These are phyloP conservation scores for Cyprinella venusta DNA, from an alignment of 2,797 vertebrate species.

Conservation along the genomic window DNA sequence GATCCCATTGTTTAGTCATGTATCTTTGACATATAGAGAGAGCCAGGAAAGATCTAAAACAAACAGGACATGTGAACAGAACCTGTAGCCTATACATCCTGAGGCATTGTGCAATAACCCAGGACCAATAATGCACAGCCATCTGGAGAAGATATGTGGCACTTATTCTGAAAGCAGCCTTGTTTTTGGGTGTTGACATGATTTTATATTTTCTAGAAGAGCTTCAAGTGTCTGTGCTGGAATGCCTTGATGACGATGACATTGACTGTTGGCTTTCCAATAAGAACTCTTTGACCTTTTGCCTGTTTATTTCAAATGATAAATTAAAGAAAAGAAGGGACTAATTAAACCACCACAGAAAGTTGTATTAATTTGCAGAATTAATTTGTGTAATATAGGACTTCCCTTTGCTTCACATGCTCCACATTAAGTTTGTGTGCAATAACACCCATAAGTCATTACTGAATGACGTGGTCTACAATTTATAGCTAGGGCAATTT, in stretches of 20 bases:
- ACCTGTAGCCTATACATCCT: conserved; percentile 29
- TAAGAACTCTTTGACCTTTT: conserved; percentile 20
- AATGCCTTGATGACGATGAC: conserved; percentile 16
- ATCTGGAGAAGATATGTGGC: conserved; percentile 48
- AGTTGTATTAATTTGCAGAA: conserved; percentile 18
- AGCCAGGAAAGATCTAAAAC: conserved; percentile 38
- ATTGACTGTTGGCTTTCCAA: not conserved
- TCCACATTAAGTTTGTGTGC: conserved; percentile 28
- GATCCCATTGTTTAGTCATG: conserved; percentile 8
- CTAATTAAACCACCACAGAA: not conserved
- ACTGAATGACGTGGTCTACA: conserved; percentile 20
- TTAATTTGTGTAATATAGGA: conserved; percentile 1
- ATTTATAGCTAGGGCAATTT: conserved; percentile 38
- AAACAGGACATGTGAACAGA: conserved; percentile 52
- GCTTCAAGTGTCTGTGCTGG: conserved; percentile 7
- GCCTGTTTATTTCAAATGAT: not conserved
- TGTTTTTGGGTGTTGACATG: conserved; percentile 23
- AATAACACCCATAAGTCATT: conserved; percentile 37
- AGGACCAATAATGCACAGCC: not conserved
- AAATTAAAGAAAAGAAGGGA: not conserved
- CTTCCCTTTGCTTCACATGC: conserved; percentile 26
- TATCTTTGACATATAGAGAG: conserved; percentile 18
- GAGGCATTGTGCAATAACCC: conserved; percentile 16
- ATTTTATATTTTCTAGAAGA: conserved; percentile 23
- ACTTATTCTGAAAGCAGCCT: conserved; percentile 19